Base-by-base conservation (phyloP, 2,113 vertebrate species). In the Trichomycterus rosablanca region DNA sequence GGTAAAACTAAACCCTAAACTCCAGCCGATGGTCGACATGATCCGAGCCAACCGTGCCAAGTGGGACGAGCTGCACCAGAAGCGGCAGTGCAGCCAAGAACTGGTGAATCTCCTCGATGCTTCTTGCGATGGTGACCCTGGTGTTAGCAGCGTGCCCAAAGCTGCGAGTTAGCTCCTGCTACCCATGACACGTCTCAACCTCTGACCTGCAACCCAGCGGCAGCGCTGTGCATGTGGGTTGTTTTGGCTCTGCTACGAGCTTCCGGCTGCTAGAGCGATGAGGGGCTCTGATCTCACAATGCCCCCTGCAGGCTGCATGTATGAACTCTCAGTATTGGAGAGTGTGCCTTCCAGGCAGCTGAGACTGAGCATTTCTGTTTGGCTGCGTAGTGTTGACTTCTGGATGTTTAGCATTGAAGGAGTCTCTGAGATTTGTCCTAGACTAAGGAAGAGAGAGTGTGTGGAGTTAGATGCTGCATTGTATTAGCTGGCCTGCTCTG, bases 1-100 rank as follows among this genome's bases (percentile, higher is more conserved):
- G 74, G 96, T 92, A 68, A 95, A 94, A 76, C 75, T 99, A 74
- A 98, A 94, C 73, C 86, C 76, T 18, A 97, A 97, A 80, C 89
- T 99, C 64, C 91, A 96, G 86, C 92, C 95, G 0, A 96, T 99
- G 93, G 68, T 98, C 66, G 93, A 98, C 67, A 90, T 90, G 0
- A 88, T 99, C 78, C 76, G 79, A 66, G 86, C 75, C 18, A 99
- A 98, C 53, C 88, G 94, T 78, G 81, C 68, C 56, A 93, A 92
- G 65, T 99, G 96, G 96, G 91, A 95, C 70, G 94, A 97, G 59
- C 68, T 97, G 71, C 91, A 97, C 82, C 87, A 77, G 75, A 88
- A 89, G 74, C 81, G 86, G 78, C 87, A 89, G 66, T 74, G 74
- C 12, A 74, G 79, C 58, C 84, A 89, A 11, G 80, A 82, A 11